Conservation (phyloP, 64 coral and sea anemone species). For the Platygyra sinensis region DNA sequence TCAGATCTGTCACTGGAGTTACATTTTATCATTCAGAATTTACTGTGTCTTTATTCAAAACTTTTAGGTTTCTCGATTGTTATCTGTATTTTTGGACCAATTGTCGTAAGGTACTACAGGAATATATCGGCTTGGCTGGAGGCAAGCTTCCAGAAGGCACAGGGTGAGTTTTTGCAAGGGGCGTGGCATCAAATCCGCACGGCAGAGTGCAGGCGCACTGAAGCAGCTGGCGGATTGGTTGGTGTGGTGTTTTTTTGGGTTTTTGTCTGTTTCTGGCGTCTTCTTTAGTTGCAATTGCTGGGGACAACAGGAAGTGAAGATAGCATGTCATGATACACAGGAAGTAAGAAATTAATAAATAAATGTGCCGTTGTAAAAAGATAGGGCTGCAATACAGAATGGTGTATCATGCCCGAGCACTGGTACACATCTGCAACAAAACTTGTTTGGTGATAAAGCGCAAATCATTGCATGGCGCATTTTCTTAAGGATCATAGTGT, state of each 20-base stretch:
- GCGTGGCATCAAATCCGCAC: conserved; percentile 76
- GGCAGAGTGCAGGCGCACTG: conserved; percentile 76
- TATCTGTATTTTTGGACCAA: not conserved
- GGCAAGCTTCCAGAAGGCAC: conserved; percentile 97
- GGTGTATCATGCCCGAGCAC: not conserved
- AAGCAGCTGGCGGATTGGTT: too few relatives aligned
- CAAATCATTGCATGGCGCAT: too few relatives aligned
- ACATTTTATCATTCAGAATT: too few relatives aligned
- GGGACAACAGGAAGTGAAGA: conserved; percentile 17
- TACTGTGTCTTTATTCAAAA: too few relatives aligned
- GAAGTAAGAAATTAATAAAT: not conserved
- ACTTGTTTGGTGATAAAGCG: too few relatives aligned
- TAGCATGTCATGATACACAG: not conserved
- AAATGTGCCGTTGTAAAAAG: not conserved
- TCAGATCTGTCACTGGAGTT: too few relatives aligned
- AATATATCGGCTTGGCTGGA: conserved; percentile 92
- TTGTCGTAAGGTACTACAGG: conserved; percentile 70
- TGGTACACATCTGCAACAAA: too few relatives aligned
- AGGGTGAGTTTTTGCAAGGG: conserved; percentile 94
- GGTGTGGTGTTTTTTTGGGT: too few relatives aligned
- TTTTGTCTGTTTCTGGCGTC: too few relatives aligned
- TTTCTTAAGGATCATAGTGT: too few relatives aligned
- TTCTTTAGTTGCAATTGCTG: conserved; percentile 58
- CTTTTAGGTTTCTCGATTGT: too few relatives aligned
- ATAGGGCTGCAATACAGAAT: not conserved